Base-by-base conservation (phyloP, 2,797 vertebrate genomes). In the Melanotaenia parkinsoni region DNA sequence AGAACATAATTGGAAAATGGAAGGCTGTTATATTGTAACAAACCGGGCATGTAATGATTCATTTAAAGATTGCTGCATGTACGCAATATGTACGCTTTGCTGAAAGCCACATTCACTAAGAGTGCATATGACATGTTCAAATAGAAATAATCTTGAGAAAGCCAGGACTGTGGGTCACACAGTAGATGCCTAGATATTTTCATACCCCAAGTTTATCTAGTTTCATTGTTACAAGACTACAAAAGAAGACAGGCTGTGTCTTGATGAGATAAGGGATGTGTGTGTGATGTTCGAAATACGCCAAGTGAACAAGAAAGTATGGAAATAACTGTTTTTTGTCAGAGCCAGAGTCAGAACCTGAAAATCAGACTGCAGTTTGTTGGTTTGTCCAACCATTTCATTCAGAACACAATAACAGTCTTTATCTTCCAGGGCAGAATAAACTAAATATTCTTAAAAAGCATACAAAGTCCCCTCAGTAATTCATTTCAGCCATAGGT, bases 101-200 rank as follows among this genome's bases (percentile, higher is more conserved):
- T 51, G 43, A n/a, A 13, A 13, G 1, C n/a, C 1, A 13, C 24
- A 50, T 22, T 16, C 24, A 33, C 28, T 53, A 1, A 38, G 13
- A 53, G 10, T 1, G 16, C 62, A 66, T 68, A 62, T 59, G 53
- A 57, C 70, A 79, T 67, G 72, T 85, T 83, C 74, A 85, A 82
- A 85, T 80, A 4, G 3, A 40, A 40, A 40, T 12, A 3, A 40
- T 13, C 38, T 40, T 40, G 9, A 14, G 38, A 40, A 40, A 13
- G 13, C 11, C 38, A 40, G 38, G 38, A 40, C 38, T 40, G 12
- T 40, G 38, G 38, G 38, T 40, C 38, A 40, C 3, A 40, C 38
- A 13, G 38, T 13, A 40, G 38, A 40, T 40, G 38, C 13, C 38
- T 40, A 12, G 12, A 40, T 14, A 40, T 40, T 40, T 40, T 14